A percentile compares a stretch with the other conserved stretches of the same genome.
These are phyloP conservation scores for Archaeoteleia sp. DNA, from an alignment of 2,888 invertebrate genomes.

Conservation along the genomic window DNA sequence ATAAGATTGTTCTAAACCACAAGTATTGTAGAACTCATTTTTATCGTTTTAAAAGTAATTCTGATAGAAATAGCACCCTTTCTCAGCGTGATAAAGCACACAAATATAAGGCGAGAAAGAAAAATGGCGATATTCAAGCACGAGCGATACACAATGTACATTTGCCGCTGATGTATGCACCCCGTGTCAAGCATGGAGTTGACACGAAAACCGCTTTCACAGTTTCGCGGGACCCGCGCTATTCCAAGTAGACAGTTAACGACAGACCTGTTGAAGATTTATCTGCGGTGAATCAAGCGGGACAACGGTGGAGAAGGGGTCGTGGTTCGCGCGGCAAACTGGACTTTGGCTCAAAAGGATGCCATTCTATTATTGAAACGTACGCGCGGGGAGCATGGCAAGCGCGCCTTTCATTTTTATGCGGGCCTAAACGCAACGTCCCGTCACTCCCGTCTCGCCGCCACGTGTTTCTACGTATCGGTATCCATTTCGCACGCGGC, in stretches of 20 bases:
- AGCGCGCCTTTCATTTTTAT: conserved; percentile 54
- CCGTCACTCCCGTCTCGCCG: conserved; percentile 8
- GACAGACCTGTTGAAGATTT: conserved; percentile 68
- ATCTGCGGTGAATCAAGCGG: conserved; percentile 65
- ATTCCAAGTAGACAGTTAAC: conserved; percentile 57
- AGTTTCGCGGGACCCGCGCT: neutral
- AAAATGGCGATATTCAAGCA: too few relatives aligned
- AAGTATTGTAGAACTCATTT: too few relatives aligned
- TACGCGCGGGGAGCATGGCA: conserved; percentile 49
- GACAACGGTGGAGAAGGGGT: conserved; percentile 20
- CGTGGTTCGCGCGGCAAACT: conserved; percentile 28
- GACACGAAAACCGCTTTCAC: neutral
- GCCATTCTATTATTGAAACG: conserved; percentile 72
- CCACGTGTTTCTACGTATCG: conserved; percentile 31
- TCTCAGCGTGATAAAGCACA: too few relatives aligned
- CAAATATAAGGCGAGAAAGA: neutral
- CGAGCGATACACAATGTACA: too few relatives aligned
- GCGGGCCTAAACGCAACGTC: neutral
- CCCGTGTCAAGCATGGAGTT: neutral
- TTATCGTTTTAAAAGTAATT: too few relatives aligned
- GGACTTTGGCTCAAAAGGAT: conserved; percentile 65
- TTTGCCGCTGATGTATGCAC: neutral
- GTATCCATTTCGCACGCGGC: conserved; percentile 27
- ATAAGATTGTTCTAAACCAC: too few relatives aligned
- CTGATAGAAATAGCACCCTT: too few relatives aligned